Base-by-base conservation (phyloP, 35 echinoderm and acorn worm species). In the Patiria miniata region DNA sequence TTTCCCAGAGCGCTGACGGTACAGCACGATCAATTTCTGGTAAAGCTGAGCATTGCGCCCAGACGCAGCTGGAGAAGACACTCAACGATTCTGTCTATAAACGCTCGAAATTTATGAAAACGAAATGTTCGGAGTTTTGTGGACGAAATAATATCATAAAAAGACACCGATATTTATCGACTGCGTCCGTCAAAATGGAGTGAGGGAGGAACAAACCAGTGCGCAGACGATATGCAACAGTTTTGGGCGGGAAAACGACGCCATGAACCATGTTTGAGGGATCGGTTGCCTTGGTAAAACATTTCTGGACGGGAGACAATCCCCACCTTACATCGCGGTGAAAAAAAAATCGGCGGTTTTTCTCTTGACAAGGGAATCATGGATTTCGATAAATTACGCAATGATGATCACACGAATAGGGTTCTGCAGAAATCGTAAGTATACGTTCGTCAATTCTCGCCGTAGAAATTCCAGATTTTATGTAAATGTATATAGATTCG, bases 231-330 rank as follows among this genome's bases (percentile, higher is more conserved):
- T 47, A 47, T 47, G 42, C 42, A 47, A 47, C 42, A 47, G 42
- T 47, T 73, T 26, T 73, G 65, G 65, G 34, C 65, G 65, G 34
- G 23, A 32, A 2, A 73, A 32, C 65, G 34, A 26, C 26, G 18
- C 34, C 65, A 34, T 36, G 7, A 73, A 34, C 65, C 14, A 73
- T 73, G 65, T 73, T 22, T 73, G 14, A 32, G 23, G 65, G 7
- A 73, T 73, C 65, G 65, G 65, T 73, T 73, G 34, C 65, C 65
- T 73, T 73, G 65, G 65, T 73, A 73, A 73, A 73, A 73, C 65
- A 36, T 73, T 73, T 34, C 65, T 47, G 12, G 42, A 47, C 42
- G 4, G 65, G 34, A 73, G 65, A 30, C 7, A 73, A 23, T 73
- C 8, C 26, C 1, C 26, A 73, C 34, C 65, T 73, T 34, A 30